Evolutionary conservation across 2,888 invertebrate genomes (phyloP), one percentile per base, ranked within the genome.

Genomic region (Lithophane leautieri): DNA sequence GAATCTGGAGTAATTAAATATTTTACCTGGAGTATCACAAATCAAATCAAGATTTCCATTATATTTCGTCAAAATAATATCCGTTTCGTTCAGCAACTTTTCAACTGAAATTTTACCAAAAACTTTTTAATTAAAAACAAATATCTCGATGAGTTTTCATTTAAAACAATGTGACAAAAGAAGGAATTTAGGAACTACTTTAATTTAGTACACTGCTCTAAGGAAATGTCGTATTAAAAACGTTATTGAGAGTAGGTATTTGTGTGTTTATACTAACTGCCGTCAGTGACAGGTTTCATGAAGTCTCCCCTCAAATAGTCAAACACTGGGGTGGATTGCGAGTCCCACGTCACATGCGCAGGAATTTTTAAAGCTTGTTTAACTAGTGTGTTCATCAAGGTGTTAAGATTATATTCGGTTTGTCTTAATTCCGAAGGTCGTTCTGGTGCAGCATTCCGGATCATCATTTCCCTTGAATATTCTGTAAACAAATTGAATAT

Each of bases 11-110:
- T 65, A 61, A n/a, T 76, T 14, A 65, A 90, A 88, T 95, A 60
- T 70, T 74, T 78, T 96, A 97, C 98, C 98, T 84, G 98, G 97
- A 25, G 98, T 98, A 88, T 98, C 97, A 81, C 98, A 98, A 89
- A 99, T 98, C 28, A 99, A 97, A 93, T 99, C 99, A 81, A 99
- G 95, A 89, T 98, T 98, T 50, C 98, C 98, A 84, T 97, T 98
- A 90, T 98, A 98, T 28, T 98, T 97, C 52, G 97, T 97, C 1
- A 98, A 97, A 70, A 97, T 97, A 28, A 98, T 94, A 70, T 97
- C 94, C 0, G 98, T 98, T 86, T 97, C 97, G 85, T 97, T 97
- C 40, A 98, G 93, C 22, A 98, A 94, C 76, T 95, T 94, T 90
- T 98, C 98, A 89, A 98, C 98, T 97, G 93, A 88, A 93, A 94